These are phyloP conservation scores for Ia io DNA, from an alignment of 2,113 vertebrate species.

Conservation along the genomic window DNA sequence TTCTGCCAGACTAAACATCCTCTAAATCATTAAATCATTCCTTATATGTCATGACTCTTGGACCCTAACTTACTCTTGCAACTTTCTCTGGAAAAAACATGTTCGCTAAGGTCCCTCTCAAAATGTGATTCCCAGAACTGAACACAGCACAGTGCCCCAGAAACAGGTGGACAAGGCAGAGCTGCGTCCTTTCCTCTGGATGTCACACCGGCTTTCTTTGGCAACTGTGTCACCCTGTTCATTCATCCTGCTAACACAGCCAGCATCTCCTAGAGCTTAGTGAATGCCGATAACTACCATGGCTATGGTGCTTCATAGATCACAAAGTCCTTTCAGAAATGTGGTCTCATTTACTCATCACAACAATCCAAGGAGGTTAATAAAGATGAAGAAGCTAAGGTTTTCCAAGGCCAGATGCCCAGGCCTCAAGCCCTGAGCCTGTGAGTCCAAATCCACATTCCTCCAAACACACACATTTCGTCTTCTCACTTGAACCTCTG, in stretches of 20 bases:
- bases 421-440: neutral
- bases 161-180: neutral
- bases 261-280: neutral
- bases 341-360: neutral
- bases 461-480: neutral
- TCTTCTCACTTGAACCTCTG: neutral
- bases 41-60: constrained; percentile 7
- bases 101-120: constrained; percentile 3
- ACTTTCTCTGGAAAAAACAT: constrained; percentile 15
- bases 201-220: neutral
- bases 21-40: constrained; percentile 36
- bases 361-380: neutral
- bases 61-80: neutral
- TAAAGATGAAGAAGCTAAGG: neutral
- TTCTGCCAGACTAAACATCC: constrained; percentile 28
- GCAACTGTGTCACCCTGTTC: neutral
- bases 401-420: neutral
- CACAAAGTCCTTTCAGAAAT: neutral
- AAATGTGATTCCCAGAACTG: neutral
- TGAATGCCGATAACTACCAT: neutral
- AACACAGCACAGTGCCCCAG: neutral
- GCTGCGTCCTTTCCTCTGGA: neutral
- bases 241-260: neutral
- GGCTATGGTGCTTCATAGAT: neutral
- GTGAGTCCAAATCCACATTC: neutral